Percentiles rank a stretch among this genome's conserved stretches.
Conservation (phyloP, 1,140 invertebrate species). For the Orchesella cincta region DNA sequence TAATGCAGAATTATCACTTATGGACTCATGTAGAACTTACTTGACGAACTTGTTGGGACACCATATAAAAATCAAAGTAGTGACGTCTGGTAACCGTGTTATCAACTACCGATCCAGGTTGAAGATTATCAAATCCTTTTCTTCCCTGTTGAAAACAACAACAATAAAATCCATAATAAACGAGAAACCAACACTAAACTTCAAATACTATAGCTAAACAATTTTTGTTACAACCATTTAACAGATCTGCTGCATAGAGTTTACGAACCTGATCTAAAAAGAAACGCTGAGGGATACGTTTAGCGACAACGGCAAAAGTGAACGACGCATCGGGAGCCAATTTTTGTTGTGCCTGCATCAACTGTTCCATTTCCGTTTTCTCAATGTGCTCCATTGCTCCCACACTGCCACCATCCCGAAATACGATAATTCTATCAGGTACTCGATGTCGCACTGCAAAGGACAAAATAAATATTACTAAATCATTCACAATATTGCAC, state of each 20-base stretch:
- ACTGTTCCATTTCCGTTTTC: slow-evolving; percentile 75
- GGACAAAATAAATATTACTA: slow-evolving; percentile 43
- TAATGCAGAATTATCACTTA: too few relatives aligned
- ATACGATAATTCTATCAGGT: slow-evolving; percentile 81
- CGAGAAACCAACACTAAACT: not conserved
- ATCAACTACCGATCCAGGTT: slow-evolving; percentile 81
- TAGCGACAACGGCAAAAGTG: slow-evolving; percentile 82
- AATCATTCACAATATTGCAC: not conserved
- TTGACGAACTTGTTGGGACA: slow-evolving; percentile 76
- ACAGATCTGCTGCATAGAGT: not conserved
- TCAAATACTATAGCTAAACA: not conserved
- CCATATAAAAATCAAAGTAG: slow-evolving; percentile 84
- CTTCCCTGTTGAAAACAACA: too few relatives aligned
- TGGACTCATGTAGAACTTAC: slow-evolving; percentile 40
- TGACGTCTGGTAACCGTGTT: slow-evolving; percentile 71
- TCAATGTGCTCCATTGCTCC: slow-evolving; percentile 71
- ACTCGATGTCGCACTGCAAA: slow-evolving; percentile 61
- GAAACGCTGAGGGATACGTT: slow-evolving; percentile 82
- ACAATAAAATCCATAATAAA: too few relatives aligned
- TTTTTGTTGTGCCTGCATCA: slow-evolving; percentile 65
- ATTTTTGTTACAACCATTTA: too few relatives aligned
- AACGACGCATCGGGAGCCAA: slow-evolving; percentile 65
- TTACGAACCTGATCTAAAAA: slow-evolving; percentile 56
- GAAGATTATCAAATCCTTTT: slow-evolving; percentile 68
- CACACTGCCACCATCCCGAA: slow-evolving; percentile 88